phyloP scores from a whole-genome alignment of 1,140 invertebrate genomes.

The Halyomorpha halys region DNA sequence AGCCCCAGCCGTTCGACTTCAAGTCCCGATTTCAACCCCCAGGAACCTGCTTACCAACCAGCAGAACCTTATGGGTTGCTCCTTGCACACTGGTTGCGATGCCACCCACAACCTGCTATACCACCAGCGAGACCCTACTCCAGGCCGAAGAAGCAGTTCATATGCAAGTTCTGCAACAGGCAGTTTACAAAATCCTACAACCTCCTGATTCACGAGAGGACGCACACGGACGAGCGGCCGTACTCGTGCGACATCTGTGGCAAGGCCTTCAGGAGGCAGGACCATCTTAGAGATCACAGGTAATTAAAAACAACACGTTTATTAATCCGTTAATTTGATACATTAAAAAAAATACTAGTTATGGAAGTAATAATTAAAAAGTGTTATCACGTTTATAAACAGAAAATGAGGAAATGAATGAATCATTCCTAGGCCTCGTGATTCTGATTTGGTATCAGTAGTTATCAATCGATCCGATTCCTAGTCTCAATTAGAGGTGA shows the following conservation, averaged over 20 bases:
- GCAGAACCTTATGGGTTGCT: constrained; percentile 25
- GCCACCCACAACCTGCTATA: background rate
- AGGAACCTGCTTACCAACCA: background rate
- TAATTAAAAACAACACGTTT: constrained; percentile 12
- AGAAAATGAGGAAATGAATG: too few species aligned
- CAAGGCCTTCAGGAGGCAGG: too few species aligned
- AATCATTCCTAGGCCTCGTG: too few species aligned
- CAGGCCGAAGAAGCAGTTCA: constrained; percentile 58
- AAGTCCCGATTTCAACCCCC: background rate
- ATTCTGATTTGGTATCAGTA: too few species aligned
- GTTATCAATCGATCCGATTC: too few species aligned
- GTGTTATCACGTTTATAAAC: background rate
- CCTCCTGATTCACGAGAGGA: too few species aligned
- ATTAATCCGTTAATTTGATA: background rate
- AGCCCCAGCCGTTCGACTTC: constrained; percentile 10
- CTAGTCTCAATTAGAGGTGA: too few species aligned
- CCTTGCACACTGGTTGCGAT: constrained; percentile 29
- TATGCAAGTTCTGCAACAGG: constrained; percentile 90
- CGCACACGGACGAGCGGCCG: too few species aligned
- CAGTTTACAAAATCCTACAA: constrained; percentile 98
- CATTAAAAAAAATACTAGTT: background rate
- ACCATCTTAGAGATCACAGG: constrained; percentile 42
- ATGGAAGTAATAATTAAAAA: background rate
- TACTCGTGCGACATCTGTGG: too few species aligned
- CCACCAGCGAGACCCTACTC: constrained; percentile 32